These are phyloP conservation scores for Psilopsiagon aymara DNA, from an alignment of 2,113 vertebrate species.

Conservation along the genomic window DNA sequence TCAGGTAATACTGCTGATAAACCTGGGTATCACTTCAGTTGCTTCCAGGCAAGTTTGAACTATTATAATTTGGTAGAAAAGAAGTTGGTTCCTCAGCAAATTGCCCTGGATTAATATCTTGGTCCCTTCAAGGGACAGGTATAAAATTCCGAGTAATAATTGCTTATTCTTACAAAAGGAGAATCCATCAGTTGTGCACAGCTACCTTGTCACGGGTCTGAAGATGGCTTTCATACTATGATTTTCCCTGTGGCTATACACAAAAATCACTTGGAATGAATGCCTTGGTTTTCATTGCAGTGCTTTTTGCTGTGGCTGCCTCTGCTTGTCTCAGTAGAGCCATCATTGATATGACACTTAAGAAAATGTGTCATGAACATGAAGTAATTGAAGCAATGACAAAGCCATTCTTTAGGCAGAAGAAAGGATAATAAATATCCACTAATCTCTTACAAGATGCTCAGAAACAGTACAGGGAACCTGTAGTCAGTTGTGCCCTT, in stretches of 20 bases:
- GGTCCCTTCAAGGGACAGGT: not conserved
- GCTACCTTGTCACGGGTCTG: not conserved
- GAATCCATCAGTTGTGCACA: not conserved
- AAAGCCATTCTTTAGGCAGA: not conserved
- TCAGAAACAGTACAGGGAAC: not conserved
- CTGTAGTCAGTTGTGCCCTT: not conserved
- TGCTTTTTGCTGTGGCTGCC: not conserved
- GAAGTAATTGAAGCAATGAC: not conserved
- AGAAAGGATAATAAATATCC: not conserved
- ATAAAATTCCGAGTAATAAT: not conserved
- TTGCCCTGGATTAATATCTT: not conserved
- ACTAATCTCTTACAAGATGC: not conserved
- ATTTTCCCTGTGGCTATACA: not conserved
- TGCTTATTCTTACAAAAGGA: not conserved
- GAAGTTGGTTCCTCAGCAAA: not conserved
- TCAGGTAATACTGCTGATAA: not conserved
- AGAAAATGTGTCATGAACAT: not conserved
- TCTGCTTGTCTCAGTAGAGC: not conserved
- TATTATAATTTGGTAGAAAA: not conserved
- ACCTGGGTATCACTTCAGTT: not conserved
- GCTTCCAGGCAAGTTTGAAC: not conserved
- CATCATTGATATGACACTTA: not conserved
- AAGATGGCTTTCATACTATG: not conserved
- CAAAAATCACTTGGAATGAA: not conserved
- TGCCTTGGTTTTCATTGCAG: not conserved